These are phyloP conservation scores for Desoria tigrina DNA, from an alignment of 2,888 invertebrate species.

Conservation along the genomic window DNA sequence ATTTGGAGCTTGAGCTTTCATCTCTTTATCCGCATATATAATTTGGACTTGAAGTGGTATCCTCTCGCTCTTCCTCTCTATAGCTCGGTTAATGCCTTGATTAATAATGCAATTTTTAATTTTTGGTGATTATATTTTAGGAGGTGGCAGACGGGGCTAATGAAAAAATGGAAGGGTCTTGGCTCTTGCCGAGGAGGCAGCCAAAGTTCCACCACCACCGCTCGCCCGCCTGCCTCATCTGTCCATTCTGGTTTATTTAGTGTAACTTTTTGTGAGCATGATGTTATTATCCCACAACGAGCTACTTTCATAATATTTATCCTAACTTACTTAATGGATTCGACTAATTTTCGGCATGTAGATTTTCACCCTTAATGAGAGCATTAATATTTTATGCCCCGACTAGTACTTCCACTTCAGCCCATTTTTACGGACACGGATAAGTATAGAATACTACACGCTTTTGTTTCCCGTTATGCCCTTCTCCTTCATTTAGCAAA, in stretches of 20 bases:
- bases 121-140: conserved; percentile 51
- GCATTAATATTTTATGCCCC: conserved; percentile 51
- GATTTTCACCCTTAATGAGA: conserved; percentile 51
- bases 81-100: conserved; percentile 24
- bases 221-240: conserved; percentile 8
- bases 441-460: no score
- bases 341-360: conserved; percentile 50
- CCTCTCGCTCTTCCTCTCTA: background rate
- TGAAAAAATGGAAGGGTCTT: conserved; percentile 17
- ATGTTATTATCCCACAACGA: conserved; percentile 14
- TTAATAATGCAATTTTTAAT: conserved; percentile 54
- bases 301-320: conserved; percentile 17
- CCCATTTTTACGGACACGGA: conserved; percentile 15
- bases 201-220: background rate
- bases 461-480: conserved; percentile 7
- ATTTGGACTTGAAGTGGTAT: background rate
- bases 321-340: conserved; percentile 48
- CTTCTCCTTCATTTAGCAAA: conserved; percentile 21
- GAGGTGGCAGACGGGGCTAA: conserved; percentile 15
- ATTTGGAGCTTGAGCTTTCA: no score
- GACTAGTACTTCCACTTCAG: conserved; percentile 6
- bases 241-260: conserved; percentile 23
- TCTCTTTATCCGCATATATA: background rate
- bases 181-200: background rate
- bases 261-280: conserved; percentile 22